phyloP scores from a whole-genome alignment of 2,797 vertebrate species.

The Gadopsis marmoratus region DNA sequence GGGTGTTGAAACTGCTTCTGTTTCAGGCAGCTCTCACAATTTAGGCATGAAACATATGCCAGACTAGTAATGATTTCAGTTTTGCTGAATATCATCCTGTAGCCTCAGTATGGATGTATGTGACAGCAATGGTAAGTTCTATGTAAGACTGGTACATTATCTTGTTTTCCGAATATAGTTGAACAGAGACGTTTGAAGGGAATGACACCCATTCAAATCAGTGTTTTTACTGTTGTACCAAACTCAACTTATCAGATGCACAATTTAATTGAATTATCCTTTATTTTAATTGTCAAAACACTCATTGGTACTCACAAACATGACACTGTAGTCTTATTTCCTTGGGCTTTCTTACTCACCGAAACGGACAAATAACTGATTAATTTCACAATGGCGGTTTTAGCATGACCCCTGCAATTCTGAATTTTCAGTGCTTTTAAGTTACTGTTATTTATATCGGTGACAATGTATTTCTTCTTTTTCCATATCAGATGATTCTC shows the following conservation, averaged over 20 bases:
- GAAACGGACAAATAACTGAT: constrained; percentile 1
- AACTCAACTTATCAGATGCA: constrained; percentile 6
- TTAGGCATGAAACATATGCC: constrained; percentile 23
- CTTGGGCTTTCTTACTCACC: neutral
- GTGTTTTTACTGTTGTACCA: constrained; percentile 3
- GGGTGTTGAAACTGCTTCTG: constrained; percentile 26
- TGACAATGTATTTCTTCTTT: neutral
- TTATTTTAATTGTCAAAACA: constrained; percentile 32
- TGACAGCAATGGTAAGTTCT: constrained; percentile 3
- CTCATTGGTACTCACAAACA: neutral
- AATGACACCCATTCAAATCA: neutral
- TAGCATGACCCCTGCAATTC: constrained; percentile 2
- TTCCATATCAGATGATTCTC: constrained; percentile 1
- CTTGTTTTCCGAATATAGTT: neutral
- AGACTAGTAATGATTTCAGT: constrained; percentile 26
- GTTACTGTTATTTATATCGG: neutral
- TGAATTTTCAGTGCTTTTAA: neutral
- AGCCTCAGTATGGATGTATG: constrained; percentile 17
- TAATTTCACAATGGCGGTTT: constrained; percentile 32
- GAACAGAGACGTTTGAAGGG: constrained; percentile 14
- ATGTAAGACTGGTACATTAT: neutral
- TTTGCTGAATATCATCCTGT: constrained; percentile 21
- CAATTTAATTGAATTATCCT: constrained; percentile 12
- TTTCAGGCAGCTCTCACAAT: constrained; percentile 34
- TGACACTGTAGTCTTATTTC: neutral